A percentile compares a stretch with the other conserved stretches of the same genome.
These are phyloP conservation scores for Mechanitis messenoides DNA, from an alignment of 2,888 invertebrate genomes.

Conservation along the genomic window DNA sequence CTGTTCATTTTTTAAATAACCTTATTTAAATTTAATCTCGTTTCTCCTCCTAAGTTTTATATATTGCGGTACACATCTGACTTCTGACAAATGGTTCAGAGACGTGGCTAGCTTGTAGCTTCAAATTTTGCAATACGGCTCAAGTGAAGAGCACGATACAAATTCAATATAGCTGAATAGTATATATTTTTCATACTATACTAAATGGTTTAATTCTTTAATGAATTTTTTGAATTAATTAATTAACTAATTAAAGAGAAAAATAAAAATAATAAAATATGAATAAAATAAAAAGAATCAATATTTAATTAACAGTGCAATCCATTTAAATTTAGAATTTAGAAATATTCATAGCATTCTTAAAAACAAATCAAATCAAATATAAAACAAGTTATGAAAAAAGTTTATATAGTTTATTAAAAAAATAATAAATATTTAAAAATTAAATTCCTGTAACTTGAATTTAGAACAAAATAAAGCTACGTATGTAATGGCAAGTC, in stretches of 20 bases:
- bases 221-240: too few species aligned
- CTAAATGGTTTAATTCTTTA: neutral
- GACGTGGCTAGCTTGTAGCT: slow-evolving; percentile 18
- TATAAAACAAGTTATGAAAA: neutral
- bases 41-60: slow-evolving; percentile 18
- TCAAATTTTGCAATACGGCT: slow-evolving; percentile 12
- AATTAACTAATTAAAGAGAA: too few species aligned
- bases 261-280: too few species aligned
- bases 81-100: slow-evolving; percentile 25
- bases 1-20: slow-evolving; percentile 11
- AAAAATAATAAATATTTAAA: neutral
- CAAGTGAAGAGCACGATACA: slow-evolving; percentile 10
- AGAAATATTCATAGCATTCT: too few species aligned
- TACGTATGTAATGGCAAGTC: slow-evolving; percentile 17
- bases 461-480: slow-evolving; percentile 7
- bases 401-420: neutral
- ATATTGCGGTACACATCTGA: slow-evolving; percentile 24
- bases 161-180: neutral
- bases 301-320: too few species aligned
- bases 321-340: too few species aligned
- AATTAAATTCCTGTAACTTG: neutral
- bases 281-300: too few species aligned
- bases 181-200: neutral
- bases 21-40: slow-evolving; percentile 22
- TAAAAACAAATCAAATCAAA: too few species aligned